Percentiles rank a stretch among this genome's conserved stretches.
Evolutionary conservation across 1,140 invertebrate species (phyloP).

Genomic region (Drosophila biarmipes): DNA sequence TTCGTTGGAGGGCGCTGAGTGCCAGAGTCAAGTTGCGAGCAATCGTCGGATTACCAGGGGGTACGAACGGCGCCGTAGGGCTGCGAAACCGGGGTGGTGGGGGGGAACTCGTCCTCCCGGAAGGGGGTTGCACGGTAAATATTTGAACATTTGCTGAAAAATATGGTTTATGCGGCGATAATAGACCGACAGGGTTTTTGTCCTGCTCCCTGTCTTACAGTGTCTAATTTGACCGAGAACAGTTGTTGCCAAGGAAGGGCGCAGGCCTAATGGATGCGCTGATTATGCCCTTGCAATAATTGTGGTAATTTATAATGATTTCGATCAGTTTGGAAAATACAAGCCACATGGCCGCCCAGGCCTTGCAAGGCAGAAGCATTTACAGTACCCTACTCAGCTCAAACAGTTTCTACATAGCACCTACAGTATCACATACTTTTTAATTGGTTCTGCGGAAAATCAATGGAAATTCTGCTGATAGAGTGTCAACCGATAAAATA

Average conservation of each 20-base stretch:
- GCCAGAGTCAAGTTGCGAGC: constrained; percentile 74
- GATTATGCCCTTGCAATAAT: constrained; percentile 10
- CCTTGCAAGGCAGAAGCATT: no score
- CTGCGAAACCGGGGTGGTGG: not conserved
- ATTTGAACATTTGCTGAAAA: constrained; percentile 80
- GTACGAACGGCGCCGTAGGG: not conserved
- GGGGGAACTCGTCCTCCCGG: not conserved
- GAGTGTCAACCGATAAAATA: no score
- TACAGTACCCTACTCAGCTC: no score
- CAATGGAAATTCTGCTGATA: no score
- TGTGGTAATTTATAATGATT: not conserved
- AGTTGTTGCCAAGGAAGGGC: constrained; percentile 46
- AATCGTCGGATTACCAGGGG: constrained; percentile 71
- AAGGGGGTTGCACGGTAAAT: constrained; percentile 57
- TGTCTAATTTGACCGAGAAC: constrained; percentile 72
- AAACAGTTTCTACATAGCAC: no score
- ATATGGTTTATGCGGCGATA: constrained; percentile 78
- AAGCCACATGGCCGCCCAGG: no score
- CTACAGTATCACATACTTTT: no score
- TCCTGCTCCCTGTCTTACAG: constrained; percentile 16
- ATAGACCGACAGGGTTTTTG: constrained; percentile 32
- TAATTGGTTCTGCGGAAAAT: no score
- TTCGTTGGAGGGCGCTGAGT: constrained; percentile 38
- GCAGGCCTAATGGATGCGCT: constrained; percentile 6
- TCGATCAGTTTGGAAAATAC: not conserved